Percentiles rank a stretch among this genome's conserved stretches.
These are phyloP conservation scores for Microchrysa polita DNA, from an alignment of 2,888 invertebrate species.

Conservation along the genomic window DNA sequence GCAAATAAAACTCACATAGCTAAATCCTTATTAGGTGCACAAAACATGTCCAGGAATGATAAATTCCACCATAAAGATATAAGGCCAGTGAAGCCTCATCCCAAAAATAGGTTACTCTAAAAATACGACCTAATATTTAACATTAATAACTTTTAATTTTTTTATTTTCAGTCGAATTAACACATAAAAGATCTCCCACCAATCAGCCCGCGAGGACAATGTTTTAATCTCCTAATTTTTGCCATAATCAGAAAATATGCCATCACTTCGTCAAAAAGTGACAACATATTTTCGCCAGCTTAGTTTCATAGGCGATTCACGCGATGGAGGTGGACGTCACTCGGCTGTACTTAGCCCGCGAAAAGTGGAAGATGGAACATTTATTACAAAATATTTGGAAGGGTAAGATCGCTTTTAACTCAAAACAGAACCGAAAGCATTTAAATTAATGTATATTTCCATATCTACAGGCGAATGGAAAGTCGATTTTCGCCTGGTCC, in stretches of 20 bases:
- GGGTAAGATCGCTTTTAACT: conserved; percentile 66
- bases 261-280: conserved; percentile 75
- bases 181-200: background rate
- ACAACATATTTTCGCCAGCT: conserved; percentile 77
- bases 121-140: background rate
- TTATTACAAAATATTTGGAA: conserved; percentile 75
- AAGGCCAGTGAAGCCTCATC: too few relatives aligned
- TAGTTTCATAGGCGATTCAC: conserved; percentile 72
- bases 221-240: background rate
- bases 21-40: too few relatives aligned
- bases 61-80: too few relatives aligned
- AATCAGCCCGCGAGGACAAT: background rate
- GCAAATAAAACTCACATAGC: too few relatives aligned
- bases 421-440: background rate
- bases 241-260: conserved; percentile 65
- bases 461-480: conserved; percentile 60
- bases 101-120: too few relatives aligned
- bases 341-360: conserved; percentile 55
- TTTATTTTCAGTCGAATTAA: background rate
- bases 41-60: too few relatives aligned
- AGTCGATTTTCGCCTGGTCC: conserved; percentile 59
- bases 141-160: background rate
- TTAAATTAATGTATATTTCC: background rate
- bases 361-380: conserved; percentile 68
- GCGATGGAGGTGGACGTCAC: conserved; percentile 61